Evolutionary conservation across 2,113 vertebrate species (phyloP).

Genomic region (Dipodomys merriami): DNA sequence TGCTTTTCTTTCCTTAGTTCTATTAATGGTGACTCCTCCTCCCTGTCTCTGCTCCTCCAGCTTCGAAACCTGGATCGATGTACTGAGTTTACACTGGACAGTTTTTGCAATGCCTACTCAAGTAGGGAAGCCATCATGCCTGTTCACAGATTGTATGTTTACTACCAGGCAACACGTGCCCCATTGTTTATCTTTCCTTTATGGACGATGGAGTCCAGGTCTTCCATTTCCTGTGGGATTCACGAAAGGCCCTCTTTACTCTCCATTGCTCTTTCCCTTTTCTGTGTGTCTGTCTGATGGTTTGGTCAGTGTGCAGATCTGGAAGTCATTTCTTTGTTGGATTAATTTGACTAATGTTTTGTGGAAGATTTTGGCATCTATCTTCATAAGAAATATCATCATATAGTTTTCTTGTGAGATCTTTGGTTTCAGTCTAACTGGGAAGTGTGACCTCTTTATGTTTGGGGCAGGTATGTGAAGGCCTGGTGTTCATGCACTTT

Average conservation of each 20-base stretch:
- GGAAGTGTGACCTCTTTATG: neutral
- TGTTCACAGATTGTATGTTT: neutral
- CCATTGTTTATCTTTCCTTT: neutral
- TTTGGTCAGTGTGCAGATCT: neutral
- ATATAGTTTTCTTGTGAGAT: neutral
- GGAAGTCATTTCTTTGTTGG: neutral
- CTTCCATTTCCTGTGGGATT: neutral
- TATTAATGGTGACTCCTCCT: neutral
- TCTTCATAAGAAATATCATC: neutral
- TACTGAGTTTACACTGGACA: neutral
- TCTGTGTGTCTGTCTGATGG: neutral
- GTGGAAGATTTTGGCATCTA: neutral
- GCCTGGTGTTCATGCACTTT: neutral
- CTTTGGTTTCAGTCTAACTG: neutral
- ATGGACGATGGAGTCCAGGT: neutral
- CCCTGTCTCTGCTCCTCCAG: fast-evolving
- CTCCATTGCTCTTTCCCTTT: neutral
- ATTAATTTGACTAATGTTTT: neutral
- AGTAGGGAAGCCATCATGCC: neutral
- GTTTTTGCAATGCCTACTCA: neutral
- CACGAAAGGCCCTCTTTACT: neutral
- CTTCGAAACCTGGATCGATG: neutral
- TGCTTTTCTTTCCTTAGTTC: neutral
- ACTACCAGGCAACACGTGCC: neutral
- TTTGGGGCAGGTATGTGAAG: neutral